These are phyloP conservation scores for Pelodiscus sinensis DNA, from an alignment of 2,113 vertebrate species.

Conservation along the genomic window DNA sequence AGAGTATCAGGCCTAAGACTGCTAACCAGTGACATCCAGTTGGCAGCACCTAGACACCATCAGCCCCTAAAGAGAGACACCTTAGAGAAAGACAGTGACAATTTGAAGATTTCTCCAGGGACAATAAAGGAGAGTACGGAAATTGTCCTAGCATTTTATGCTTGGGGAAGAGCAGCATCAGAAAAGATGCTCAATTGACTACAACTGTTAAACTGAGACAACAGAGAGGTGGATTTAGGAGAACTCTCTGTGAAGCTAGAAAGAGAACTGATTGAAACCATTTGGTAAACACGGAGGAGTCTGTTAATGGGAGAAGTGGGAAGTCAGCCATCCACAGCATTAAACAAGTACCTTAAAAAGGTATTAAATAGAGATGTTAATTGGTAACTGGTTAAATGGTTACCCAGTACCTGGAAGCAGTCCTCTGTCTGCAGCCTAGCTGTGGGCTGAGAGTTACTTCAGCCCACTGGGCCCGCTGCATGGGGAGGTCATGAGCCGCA, in stretches of 20 bases:
- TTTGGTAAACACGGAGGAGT: background rate
- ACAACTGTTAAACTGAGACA: background rate
- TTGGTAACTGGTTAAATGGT: no score
- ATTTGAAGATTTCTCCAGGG: background rate
- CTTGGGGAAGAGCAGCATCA: no score
- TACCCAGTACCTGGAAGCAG: no score
- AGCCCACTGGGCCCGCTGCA: no score
- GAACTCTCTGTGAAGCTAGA: background rate
- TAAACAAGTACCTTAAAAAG: background rate
- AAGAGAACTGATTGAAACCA: background rate
- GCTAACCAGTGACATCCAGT: background rate
- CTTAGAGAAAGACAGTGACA: background rate
- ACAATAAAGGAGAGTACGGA: background rate
- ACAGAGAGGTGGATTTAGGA: background rate
- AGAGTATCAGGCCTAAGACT: background rate
- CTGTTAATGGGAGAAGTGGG: rapidly evolving
- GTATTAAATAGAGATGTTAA: background rate
- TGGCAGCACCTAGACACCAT: background rate
- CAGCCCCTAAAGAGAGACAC: rapidly evolving
- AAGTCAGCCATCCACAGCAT: background rate
- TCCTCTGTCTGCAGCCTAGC: no score
- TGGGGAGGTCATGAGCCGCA: no score
- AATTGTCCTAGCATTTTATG: background rate
- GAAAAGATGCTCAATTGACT: background rate
- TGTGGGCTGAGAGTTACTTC: no score